A percentile compares a stretch with the other conserved stretches of the same genome.
Evolutionary conservation across 92 coral and sea anemone genomes (phyloP).

Genomic region (Zoanthus solanderi): DNA sequence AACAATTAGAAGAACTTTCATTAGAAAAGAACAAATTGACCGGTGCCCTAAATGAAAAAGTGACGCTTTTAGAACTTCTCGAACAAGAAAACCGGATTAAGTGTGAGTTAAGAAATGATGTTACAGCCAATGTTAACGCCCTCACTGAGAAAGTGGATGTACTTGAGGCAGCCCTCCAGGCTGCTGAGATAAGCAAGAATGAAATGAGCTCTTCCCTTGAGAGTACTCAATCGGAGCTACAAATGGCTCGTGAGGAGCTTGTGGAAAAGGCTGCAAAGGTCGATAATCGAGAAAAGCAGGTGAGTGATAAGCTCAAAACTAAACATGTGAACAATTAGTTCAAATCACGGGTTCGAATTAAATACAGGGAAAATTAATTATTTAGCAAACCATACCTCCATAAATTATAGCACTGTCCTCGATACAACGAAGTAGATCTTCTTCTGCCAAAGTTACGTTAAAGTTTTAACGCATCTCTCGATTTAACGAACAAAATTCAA

Average conservation of each 20-base stretch:
- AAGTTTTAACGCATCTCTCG: no score
- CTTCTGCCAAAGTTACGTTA: no score
- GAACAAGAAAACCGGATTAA: slow-evolving; percentile 31
- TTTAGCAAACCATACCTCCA: no score
- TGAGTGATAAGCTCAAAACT: not conserved
- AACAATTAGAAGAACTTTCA: slow-evolving; percentile 25
- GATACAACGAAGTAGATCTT: no score
- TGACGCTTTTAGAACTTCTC: slow-evolving; percentile 22
- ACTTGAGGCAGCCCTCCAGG: slow-evolving; percentile 12
- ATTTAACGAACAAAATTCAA: no score
- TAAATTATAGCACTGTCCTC: no score
- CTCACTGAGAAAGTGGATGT: slow-evolving; percentile 15
- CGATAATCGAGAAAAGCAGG: slow-evolving; percentile 35
- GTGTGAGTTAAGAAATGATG: not conserved
- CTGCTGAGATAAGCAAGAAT: not conserved
- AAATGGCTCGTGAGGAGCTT: slow-evolving; percentile 47
- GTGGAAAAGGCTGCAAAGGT: slow-evolving; percentile 49
- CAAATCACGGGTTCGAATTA: no score
- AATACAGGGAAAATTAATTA: no score
- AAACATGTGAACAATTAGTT: no score
- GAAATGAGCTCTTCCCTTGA: slow-evolving; percentile 21
- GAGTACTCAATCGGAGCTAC: slow-evolving; percentile 4
- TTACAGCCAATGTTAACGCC: slow-evolving; percentile 11
- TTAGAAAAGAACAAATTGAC: slow-evolving; percentile 13
- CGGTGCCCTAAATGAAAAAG: slow-evolving; percentile 34